Conservation (phyloP, 1,140 invertebrate species). For the Achatina immaculata region DNA sequence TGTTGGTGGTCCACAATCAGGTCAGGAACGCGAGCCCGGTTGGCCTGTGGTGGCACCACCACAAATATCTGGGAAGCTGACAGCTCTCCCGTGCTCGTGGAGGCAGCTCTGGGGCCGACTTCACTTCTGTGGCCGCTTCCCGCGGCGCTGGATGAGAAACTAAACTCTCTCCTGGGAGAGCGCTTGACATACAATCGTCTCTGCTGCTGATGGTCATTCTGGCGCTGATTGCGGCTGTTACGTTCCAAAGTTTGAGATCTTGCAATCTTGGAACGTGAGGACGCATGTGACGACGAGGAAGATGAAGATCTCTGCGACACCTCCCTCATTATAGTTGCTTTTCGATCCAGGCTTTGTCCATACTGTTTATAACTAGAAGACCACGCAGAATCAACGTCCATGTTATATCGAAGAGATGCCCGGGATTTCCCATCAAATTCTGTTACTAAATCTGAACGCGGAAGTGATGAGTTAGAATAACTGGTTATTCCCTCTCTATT, state of each 20-base stretch:
- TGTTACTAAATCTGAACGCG: not conserved
- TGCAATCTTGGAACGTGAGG: conserved; percentile 2
- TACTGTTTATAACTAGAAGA: not conserved
- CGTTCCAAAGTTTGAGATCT: conserved; percentile 8
- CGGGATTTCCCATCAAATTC: not conserved
- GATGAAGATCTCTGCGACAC: not conserved
- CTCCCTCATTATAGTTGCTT: not conserved
- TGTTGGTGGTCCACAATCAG: conserved; percentile 24
- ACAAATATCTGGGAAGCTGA: not conserved
- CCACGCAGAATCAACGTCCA: not conserved
- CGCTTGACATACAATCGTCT: not conserved
- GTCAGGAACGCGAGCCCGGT: not conserved
- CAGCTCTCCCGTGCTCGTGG: not conserved
- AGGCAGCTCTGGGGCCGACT: not conserved
- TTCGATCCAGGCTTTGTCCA: not conserved
- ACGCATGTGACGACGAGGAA: not conserved
- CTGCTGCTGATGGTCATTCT: not conserved
- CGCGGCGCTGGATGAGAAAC: not conserved
- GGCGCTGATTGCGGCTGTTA: not conserved
- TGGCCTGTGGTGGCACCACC: conserved; percentile 6
- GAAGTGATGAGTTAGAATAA: not conserved
- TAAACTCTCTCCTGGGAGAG: not conserved
- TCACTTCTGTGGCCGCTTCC: not conserved
- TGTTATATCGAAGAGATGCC: not conserved
- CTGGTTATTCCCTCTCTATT: not conserved